phyloP scores from a whole-genome alignment of 2,888 invertebrate genomes.

The Metacarcinus magister region DNA sequence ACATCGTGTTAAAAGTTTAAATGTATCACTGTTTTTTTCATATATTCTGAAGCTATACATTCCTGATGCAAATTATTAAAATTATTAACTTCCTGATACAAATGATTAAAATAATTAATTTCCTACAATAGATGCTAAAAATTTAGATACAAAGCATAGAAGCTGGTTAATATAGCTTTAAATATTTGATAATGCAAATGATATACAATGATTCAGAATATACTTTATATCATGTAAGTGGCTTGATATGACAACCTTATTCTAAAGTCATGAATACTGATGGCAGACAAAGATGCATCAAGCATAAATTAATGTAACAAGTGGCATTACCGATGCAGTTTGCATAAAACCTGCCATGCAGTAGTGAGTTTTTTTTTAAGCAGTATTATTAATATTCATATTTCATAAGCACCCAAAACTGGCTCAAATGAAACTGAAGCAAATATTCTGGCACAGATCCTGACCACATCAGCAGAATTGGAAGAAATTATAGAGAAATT shows the following conservation, averaged over 20 bases:
- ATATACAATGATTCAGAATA: conserved; percentile 57
- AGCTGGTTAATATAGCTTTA: background rate
- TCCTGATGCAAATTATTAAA: background rate
- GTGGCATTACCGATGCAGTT: conserved; percentile 75
- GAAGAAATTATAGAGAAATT: background rate
- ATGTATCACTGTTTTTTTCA: background rate
- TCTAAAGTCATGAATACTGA: conserved; percentile 69
- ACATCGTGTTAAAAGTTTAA: background rate
- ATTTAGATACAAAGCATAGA: background rate
- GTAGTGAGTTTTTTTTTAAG: conserved; percentile 67
- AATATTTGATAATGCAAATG: conserved; percentile 68
- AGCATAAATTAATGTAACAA: conserved; percentile 71
- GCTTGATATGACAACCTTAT: conserved; percentile 68
- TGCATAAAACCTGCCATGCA: conserved; percentile 79
- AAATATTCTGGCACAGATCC: conserved; percentile 63
- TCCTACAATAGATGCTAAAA: background rate
- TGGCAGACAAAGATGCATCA: conserved; percentile 75
- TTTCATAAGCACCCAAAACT: conserved; percentile 73
- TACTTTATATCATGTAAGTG: conserved; percentile 52
- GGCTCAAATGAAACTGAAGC: conserved; percentile 65
- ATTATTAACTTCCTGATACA: too few species aligned
- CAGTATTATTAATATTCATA: conserved; percentile 72
- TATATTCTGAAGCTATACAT: conserved; percentile 8
- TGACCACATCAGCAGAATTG: conserved; percentile 57
- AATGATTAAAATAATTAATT: background rate